These are phyloP conservation scores for Cheirogaleus medius DNA, from an alignment of 2,113 vertebrate genomes.

Conservation along the genomic window DNA sequence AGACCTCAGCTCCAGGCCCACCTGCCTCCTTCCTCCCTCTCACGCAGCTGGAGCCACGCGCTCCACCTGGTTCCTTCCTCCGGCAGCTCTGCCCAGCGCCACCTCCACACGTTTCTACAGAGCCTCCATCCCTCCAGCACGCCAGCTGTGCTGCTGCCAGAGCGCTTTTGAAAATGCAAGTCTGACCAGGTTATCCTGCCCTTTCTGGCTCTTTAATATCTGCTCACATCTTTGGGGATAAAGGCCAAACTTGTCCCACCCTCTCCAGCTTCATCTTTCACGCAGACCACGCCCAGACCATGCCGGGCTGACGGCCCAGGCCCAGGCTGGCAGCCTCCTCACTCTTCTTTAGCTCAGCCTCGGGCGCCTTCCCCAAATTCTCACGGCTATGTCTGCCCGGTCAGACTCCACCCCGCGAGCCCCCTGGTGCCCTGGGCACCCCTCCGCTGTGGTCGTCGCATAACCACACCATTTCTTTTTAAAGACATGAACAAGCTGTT, in stretches of 20 bases:
- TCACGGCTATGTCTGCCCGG: background rate
- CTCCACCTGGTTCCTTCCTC: too few relatives aligned
- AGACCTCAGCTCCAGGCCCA: background rate
- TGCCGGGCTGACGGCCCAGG: rapidly evolving
- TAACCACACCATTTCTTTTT: rapidly evolving
- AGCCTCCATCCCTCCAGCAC: background rate
- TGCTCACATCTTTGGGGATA: rapidly evolving
- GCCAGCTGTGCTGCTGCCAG: rapidly evolving
- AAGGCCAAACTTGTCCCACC: too few relatives aligned
- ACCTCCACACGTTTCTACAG: rapidly evolving
- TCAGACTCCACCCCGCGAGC: background rate
- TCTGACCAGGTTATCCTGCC: rapidly evolving
- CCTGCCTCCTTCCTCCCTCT: rapidly evolving
- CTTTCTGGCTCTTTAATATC: background rate
- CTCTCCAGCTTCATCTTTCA: background rate
- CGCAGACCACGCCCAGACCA: background rate
- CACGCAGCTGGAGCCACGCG: background rate
- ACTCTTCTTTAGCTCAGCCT: background rate
- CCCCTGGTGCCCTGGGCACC: background rate
- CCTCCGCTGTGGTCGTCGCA: rapidly evolving
- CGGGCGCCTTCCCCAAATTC: background rate
- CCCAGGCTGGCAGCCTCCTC: rapidly evolving
- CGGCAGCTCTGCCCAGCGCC: rapidly evolving
- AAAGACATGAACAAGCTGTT: rapidly evolving
- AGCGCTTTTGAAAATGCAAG: background rate